A percentile compares a stretch with the other conserved stretches of the same genome.
These are phyloP conservation scores for Cataglyphis rosenhaueri DNA, from an alignment of 2,888 invertebrate genomes.

Conservation along the genomic window DNA sequence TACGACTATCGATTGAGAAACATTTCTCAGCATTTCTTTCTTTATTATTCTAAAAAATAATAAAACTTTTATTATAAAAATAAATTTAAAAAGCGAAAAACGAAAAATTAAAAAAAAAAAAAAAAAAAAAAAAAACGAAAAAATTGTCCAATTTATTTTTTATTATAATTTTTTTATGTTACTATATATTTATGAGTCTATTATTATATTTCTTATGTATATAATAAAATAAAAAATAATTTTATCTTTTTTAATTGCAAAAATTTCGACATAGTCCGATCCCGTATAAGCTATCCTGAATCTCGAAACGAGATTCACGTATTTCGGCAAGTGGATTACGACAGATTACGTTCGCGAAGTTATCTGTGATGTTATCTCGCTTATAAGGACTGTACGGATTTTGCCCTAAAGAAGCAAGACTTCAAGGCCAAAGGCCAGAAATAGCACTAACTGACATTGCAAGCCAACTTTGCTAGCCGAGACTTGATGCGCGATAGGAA, in stretches of 20 bases:
- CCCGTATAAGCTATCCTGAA: neutral
- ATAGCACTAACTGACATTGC: constrained; percentile 53
- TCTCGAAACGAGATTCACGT: neutral
- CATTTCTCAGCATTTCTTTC: neutral
- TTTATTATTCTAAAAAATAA: neutral
- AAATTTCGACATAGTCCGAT: neutral
- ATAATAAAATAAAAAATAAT: neutral
- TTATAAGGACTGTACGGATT: constrained; percentile 20
- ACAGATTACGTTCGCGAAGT: constrained; percentile 53
- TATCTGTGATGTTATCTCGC: constrained; percentile 33
- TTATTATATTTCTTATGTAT: neutral
- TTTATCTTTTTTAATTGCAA: neutral
- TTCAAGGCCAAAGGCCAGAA: constrained; percentile 55
- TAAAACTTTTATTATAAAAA: neutral
- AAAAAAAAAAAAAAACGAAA: neutral
- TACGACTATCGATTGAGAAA: neutral
- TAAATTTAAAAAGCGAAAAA: neutral
- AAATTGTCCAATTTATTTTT: neutral
- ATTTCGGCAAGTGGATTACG: constrained; percentile 56
- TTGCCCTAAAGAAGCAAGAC: constrained; percentile 51
- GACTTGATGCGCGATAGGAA: constrained; percentile 37
- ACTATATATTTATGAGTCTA: neutral
- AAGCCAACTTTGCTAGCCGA: constrained; percentile 35
- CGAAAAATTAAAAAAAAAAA: neutral
- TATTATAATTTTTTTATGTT: neutral